phyloP scores from a whole-genome alignment of 2,797 vertebrate genomes.

The Trachops cirrhosus region DNA sequence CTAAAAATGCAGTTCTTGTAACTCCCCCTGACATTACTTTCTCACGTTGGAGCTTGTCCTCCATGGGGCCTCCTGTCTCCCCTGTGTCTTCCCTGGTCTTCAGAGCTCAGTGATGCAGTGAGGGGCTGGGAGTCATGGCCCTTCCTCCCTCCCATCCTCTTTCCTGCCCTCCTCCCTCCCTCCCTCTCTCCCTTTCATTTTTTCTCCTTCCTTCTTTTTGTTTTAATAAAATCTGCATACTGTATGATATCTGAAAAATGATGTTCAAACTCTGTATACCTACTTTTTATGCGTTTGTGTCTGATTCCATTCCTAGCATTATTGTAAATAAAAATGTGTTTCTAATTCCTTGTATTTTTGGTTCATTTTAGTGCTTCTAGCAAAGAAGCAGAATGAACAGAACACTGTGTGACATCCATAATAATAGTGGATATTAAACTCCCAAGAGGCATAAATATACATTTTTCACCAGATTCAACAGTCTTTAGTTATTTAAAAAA shows the following conservation, averaged over 20 bases:
- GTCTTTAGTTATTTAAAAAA: not conserved
- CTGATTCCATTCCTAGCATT: not conserved
- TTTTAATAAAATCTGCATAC: not conserved
- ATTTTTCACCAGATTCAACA: not conserved
- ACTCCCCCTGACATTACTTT: accelerated
- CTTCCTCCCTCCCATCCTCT: accelerated
- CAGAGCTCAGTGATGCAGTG: not conserved
- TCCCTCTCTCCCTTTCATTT: not conserved
- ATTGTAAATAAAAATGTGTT: not conserved
- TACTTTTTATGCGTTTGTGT: not conserved
- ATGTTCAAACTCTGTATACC: not conserved
- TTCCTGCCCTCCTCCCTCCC: accelerated
- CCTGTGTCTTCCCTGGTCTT: not conserved
- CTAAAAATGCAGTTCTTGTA: not conserved
- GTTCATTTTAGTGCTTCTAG: not conserved
- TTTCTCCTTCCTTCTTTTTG: not conserved
- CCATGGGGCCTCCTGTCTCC: not conserved
- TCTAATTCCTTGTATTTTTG: not conserved
- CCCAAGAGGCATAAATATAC: not conserved
- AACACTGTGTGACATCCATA: not conserved
- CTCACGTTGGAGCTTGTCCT: not conserved
- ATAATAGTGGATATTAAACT: not conserved
- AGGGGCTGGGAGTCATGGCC: not conserved
- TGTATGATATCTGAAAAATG: not conserved
- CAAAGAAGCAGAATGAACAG: not conserved